Conservation (phyloP, 2,797 vertebrate genomes). For the Pseudocheirus occidentalis region DNA sequence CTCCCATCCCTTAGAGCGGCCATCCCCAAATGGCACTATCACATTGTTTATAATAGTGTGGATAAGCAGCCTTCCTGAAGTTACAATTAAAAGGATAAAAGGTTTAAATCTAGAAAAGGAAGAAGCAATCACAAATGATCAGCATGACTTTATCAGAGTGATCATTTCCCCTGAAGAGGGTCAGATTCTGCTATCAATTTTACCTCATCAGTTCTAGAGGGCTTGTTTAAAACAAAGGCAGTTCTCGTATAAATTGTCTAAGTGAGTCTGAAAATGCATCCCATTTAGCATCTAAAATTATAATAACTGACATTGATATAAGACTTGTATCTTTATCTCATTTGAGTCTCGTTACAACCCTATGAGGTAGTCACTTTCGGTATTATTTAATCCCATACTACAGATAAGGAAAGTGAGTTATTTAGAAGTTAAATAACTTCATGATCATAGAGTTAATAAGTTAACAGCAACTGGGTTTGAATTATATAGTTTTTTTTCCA, state of each 20-base stretch:
- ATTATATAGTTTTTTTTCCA: background rate
- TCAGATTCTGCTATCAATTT: background rate
- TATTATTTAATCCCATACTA: background rate
- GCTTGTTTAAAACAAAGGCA: background rate
- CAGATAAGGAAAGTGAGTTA: background rate
- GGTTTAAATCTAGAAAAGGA: no score
- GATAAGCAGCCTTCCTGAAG: background rate
- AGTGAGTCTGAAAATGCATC: background rate
- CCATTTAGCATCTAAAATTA: background rate
- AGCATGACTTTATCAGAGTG: background rate
- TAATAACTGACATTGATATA: background rate
- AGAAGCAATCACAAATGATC: accelerated
- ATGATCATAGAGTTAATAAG: background rate
- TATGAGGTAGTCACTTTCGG: background rate
- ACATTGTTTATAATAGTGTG: background rate
- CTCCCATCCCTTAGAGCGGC: background rate
- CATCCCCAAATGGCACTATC: background rate
- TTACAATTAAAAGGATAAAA: background rate
- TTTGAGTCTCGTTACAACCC: no score
- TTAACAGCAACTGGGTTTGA: background rate
- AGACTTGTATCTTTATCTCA: background rate
- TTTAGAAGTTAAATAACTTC: background rate
- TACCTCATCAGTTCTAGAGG: background rate
- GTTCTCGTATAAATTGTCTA: background rate
- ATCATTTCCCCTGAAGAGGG: background rate